Evolutionary conservation across 2,797 vertebrate species (phyloP), one percentile per base, ranked within the genome.

Genomic region (Sciaenops ocellatus): DNA sequence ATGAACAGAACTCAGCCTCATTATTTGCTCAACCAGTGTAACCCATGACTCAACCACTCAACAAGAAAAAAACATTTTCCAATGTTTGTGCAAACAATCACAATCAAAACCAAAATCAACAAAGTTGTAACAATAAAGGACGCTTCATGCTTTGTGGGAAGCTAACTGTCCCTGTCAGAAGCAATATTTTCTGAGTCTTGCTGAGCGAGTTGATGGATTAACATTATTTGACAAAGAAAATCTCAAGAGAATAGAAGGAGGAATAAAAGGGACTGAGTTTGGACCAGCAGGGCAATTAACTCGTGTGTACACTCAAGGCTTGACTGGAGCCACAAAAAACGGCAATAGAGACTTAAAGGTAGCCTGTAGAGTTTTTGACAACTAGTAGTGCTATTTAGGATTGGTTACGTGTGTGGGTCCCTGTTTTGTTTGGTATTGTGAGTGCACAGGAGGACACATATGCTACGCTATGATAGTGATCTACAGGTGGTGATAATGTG

Each of bases 31-130:
- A 41, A 26, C 26, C 56, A 52, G 34, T 30, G 6, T 26, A 51
- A 71, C 52, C 68, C 51, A n/a, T 75, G 68, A 78, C 85, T 82
- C 55, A 85, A 54, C 48, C 47, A 57, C 69, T 73, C 55, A 18
- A 71, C 41, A 67, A 47, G 38, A 51, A 69, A 47, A 69, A 60
- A 51, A 61, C 26, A 30, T 51, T 65, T 34, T 28, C 50, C 28
- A 9, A 7, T 44, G 67, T 68, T 18, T 76, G 57, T 34, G 18
- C 54, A 41, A 56, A 79, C 71, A 75, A 77, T 83, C 52, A 65
- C 52, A 78, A 81, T 76, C 56, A 87, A 70, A 85, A 60, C 30
- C 16, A 46, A 66, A 80, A 75, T 74, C 68, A 78, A 67, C 41
- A 63, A 44, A 82, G 76, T 22, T 22, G 56, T 18, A 44, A 62